Base-by-base conservation (phyloP, 2,797 vertebrate species). In the Novumbra hubbsi region DNA sequence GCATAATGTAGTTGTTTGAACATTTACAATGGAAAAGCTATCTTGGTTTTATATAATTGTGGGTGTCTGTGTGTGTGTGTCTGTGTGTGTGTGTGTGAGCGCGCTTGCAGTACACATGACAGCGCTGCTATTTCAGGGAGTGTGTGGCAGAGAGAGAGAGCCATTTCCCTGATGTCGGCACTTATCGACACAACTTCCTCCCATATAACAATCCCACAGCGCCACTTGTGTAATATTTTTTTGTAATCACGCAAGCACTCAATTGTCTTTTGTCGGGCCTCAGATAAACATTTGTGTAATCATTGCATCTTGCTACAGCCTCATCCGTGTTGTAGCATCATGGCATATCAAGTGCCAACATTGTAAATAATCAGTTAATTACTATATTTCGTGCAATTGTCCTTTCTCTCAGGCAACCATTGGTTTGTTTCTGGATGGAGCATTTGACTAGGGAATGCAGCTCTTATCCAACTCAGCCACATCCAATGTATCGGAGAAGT, bases 401-500 rank as follows among this genome's bases (percentile, higher is more conserved):
- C 83, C 86, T 78, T 3, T 57, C 82, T 71, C 77, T 79, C 64
- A 78, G 81, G 78, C 77, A 86, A 78, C 75, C 19, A 79, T 73
- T 70, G 78, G 80, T 73, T 73, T 70, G 78, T 88, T 77, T 89
- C 86, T 80, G 84, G 78, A 85, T 60, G 30, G 64, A 78, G 77
- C 69, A 15, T 4, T 75, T 81, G 88, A 87, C 84, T 79, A 76
- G 48, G 71, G 80, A 83, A 85, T 82, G 82, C 83, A 79, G 86
- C 90, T 89, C 88, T 87, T 79, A 85, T 78, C 34, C 34, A 38
- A 38, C 34, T 38, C 34, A 92, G 87, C 91, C 88, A 86, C 94
- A 95, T 96, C 92, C 91, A 92, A 89, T 93, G 91, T 93, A 93
- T 92, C 91, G 89, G 89, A 85, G 84, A 94, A 94, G 91, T 93